Percentiles rank a stretch among this genome's conserved stretches.
Evolutionary conservation across 2,113 vertebrate species (phyloP).

Genomic region (Chamaetylas fuelleborni): DNA sequence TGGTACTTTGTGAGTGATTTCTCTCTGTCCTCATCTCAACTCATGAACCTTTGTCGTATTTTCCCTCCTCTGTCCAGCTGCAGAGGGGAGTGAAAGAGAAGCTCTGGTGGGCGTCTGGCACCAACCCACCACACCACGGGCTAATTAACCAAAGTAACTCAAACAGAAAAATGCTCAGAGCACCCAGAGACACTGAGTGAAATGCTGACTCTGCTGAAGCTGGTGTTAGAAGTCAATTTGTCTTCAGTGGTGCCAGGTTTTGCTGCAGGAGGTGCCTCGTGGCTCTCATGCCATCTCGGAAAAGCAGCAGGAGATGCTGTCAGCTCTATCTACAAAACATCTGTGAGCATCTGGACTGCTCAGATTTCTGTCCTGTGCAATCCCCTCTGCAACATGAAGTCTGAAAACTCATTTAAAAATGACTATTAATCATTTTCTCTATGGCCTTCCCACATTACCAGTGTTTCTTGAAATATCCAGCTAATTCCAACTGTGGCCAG

Average conservation of each 20-base stretch:
- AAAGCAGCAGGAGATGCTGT: background rate
- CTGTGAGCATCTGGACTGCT: background rate
- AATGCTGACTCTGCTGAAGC: background rate
- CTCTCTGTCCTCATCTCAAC: background rate
- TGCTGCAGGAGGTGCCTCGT: background rate
- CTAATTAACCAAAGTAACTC: background rate
- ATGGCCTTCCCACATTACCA: background rate
- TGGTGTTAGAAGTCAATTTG: background rate
- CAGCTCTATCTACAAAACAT: background rate
- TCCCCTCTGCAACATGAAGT: background rate
- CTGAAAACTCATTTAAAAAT: background rate
- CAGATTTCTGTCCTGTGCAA: background rate
- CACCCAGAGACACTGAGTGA: background rate
- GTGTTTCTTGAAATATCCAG: background rate
- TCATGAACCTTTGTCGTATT: background rate
- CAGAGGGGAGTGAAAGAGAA: background rate
- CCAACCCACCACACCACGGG: background rate
- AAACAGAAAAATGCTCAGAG: background rate
- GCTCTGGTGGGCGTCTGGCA: background rate
- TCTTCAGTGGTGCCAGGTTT: background rate
- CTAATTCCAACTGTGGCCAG: background rate
- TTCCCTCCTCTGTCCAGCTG: background rate
- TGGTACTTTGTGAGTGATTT: background rate
- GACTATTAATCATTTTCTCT: background rate
- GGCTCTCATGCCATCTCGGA: background rate